Base-by-base conservation (phyloP, 2,113 vertebrate species). In the Monopterus albus region DNA sequence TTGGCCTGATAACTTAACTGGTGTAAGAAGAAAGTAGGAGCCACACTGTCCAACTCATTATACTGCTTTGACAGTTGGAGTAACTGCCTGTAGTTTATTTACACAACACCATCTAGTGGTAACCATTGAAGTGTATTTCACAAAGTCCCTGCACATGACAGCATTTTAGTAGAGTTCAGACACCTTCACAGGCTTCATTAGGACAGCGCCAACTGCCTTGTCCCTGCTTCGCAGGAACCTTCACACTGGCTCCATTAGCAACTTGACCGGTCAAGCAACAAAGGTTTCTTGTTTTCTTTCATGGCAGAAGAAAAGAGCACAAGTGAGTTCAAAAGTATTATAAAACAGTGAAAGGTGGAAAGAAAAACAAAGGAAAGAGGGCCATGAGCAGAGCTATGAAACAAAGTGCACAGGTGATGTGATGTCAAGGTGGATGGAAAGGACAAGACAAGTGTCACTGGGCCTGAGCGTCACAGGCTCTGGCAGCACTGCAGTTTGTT, bases 401-500 rank as follows among this genome's bases (percentile, higher is more conserved):
- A 83, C 62, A 69, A 85, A 86, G 89, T 88, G 88, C 91, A 76
- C 71, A 40, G 72, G 65, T 83, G 64, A 78, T 46, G 81, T 56
- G 62, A 46, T 36, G 39, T 72, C 46, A 72, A 68, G 72, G 73
- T 82, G 81, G 83, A 55, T 65, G 60, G 35, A 72, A 72, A 64
- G 45, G 57, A 51, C 55, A 55, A 67, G 68, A 46, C 36, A 61
- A 83, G 78, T 68, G 58, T 63, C 31, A 60, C 31, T 60, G 61
- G n/a, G 52, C 50, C n/a, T 21, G 81, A 84, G 72, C 64, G 92
- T 99, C 96, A 99, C 96, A 96, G 96, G 86, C 94, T 97, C 93
- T 98, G 96, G 90, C 97, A 99, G 92, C 97, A 99, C 91, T 96
- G 97, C 45, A 98, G 94, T 94, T 96, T 97, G 93, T 86, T 97